Evolutionary conservation across 2,888 invertebrate genomes (phyloP).

Genomic region (Ophraella communa): DNA sequence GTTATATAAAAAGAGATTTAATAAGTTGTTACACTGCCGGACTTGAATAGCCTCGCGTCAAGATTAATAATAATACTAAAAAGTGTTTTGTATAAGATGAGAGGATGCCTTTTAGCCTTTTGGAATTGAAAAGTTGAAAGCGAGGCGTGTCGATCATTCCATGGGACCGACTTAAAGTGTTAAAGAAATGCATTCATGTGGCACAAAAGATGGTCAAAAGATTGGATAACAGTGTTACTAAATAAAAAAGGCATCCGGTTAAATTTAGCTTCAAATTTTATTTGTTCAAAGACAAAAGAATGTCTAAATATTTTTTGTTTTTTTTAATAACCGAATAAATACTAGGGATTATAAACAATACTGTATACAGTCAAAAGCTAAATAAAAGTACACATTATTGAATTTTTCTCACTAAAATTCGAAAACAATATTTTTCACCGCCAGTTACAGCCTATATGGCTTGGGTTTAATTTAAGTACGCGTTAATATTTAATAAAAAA

Average conservation of each 20-base stretch:
- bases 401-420: too few relatives aligned
- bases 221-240: background rate
- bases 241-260: too few relatives aligned
- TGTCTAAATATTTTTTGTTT: too few relatives aligned
- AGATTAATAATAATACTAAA: conserved; percentile 13
- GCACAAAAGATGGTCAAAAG: background rate
- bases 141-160: conserved; percentile 19
- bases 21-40: conserved; percentile 22
- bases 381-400: too few relatives aligned
- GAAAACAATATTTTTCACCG: too few relatives aligned
- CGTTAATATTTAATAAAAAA: background rate
- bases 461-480: background rate
- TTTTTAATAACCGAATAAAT: too few relatives aligned
- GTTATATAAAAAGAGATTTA: conserved; percentile 12
- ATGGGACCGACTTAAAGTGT: conserved; percentile 13
- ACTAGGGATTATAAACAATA: too few relatives aligned
- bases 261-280: too few relatives aligned
- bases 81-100: conserved; percentile 3
- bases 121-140: conserved; percentile 12
- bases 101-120: conserved; percentile 20
- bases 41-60: conserved; percentile 22
- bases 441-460: too few relatives aligned
- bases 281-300: too few relatives aligned
- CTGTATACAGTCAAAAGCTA: too few relatives aligned
- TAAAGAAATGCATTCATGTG: conserved; percentile 8